A percentile compares a stretch with the other conserved stretches of the same genome.
Evolutionary conservation across 2,797 vertebrate species (phyloP).

Genomic region (Hoplostethus atlanticus): DNA sequence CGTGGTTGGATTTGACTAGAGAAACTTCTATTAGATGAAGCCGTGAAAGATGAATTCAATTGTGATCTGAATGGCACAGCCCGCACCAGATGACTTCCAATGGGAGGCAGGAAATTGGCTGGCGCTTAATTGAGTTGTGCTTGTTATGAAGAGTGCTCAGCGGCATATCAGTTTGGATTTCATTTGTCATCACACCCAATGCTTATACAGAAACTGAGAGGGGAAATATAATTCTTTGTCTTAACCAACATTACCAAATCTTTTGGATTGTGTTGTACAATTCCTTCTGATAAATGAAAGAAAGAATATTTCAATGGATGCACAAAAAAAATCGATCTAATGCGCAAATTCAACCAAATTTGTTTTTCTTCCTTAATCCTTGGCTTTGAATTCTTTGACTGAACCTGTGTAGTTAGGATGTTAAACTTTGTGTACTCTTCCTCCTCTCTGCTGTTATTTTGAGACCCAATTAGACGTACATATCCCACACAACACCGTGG

Average conservation of each 20-base stretch:
- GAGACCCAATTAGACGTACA: conserved; percentile 81
- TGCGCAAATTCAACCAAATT: conserved; percentile 29
- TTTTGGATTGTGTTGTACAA: not conserved
- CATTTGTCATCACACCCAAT: conserved; percentile 66
- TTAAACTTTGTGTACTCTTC: conserved; percentile 63
- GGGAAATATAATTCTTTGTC: not conserved
- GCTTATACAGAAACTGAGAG: conserved; percentile 56
- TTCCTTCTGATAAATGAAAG: not conserved
- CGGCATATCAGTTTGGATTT: conserved; percentile 68
- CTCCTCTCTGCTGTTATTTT: conserved; percentile 71
- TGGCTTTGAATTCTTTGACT: conserved; percentile 23
- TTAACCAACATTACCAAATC: not conserved
- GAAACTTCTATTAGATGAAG: conserved; percentile 82
- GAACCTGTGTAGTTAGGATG: conserved; percentile 51
- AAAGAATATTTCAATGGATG: too few relatives aligned
- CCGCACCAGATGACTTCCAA: conserved; percentile 68
- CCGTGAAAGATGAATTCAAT: conserved; percentile 85
- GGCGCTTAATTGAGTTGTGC: conserved; percentile 79
- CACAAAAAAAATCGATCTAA: conserved; percentile 10
- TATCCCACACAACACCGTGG: conserved; percentile 73
- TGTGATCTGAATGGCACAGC: conserved; percentile 80
- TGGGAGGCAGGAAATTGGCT: conserved; percentile 74
- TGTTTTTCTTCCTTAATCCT: conserved; percentile 5
- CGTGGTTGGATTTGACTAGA: conserved; percentile 81
- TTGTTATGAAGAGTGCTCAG: conserved; percentile 77